Base-by-base conservation (phyloP, 2,113 vertebrate species). In the Sinocyclocheilus grahami region DNA sequence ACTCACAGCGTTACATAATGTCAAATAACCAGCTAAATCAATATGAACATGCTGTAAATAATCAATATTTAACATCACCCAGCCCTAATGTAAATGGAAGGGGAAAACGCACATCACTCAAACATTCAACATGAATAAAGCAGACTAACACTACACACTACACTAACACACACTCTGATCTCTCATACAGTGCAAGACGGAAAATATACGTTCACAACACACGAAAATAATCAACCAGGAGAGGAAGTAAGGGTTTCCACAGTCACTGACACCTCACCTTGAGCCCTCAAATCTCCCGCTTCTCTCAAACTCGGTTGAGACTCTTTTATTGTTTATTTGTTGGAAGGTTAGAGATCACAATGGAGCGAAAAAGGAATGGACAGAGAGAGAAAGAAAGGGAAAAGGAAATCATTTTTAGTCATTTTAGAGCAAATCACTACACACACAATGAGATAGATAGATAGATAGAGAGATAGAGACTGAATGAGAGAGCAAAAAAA, bases 241-340 rank as follows among this genome's bases (percentile, higher is more conserved):
- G 78, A 67, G 62, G 78, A 65, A 42, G 16, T 78, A 37, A 78
- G 72, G 46, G 39, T 71, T 85, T 60, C 55, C 77, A 13, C 67
- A 67, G 46, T 71, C 67, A 7, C 58, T 22, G 11, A 91, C 80
- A 93, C 95, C 98, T 99, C 98, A 99, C 98, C 98, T 99, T 96
- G 97, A 98, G 95, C 98, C 97, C 97, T 99, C 97, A 97, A 96
- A 97, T 97, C 98, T 97, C 96, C 97, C 96, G 96, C 97, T 98
- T 97, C 97, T 97, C 94, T 99, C 98, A 97, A 97, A 96, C 94
- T 99, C 97, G 94, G 97, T 96, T 90, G 98, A 98, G 95, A 99
- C 97, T 96, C 98, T 90, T 42, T 86, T 94, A 93, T 89, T 89
- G 39, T 53, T 22, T 39, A 72, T 72, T 83, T 83, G 51, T 72